Base-by-base conservation (phyloP, 2,113 vertebrate genomes). In the Turnix velox region DNA sequence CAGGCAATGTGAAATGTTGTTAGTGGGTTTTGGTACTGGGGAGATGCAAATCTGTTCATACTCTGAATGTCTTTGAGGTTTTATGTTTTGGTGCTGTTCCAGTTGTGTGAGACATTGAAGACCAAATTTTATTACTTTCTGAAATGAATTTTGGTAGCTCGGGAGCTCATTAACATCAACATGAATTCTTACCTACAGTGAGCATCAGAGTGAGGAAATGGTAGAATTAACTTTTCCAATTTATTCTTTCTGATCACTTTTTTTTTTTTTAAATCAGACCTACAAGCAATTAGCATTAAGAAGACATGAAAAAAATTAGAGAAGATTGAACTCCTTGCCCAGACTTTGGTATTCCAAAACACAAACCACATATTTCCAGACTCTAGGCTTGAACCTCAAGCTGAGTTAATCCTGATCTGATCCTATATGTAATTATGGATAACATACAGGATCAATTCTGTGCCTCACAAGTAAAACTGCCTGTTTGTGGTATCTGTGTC, bases 361-460 rank as follows among this genome's bases (percentile, higher is more conserved):
- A 87, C 49, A 94, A 85, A 87, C 48, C 94, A 91, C 49, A 76
- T 91, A 78, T 91, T 79, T 72, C 72, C 42, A 65, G 52, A 33
- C 9, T 76, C 81, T 92, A 95, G 62, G 30, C 89, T 78, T 87
- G 74, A 94, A 73, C 49, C 69, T 42, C 74, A 87, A 91, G 62
- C 84, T 85, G 71, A 87, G 54, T 67, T 91, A 91, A 95, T 90
- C 87, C 78, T 92, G 74, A 94, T 82, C 58, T 82, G 66, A 79
- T 94, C 30, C 45, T 73, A 61, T n/a, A 78, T n/a, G 25, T 43
- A 87, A 28, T 92, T 72, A 87, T 46, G 81, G 61, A n/a, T 89
- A 91, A 82, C 71, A 89, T 62, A 68, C 71, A 95, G 81, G 46
- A 73, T 49, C 2, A 4, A 27, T 58, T 91, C 87, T 17, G 39